Evolutionary conservation across 2,113 vertebrate species (phyloP), one percentile per base, ranked within the genome.

Genomic region (Microtus richardsoni): DNA sequence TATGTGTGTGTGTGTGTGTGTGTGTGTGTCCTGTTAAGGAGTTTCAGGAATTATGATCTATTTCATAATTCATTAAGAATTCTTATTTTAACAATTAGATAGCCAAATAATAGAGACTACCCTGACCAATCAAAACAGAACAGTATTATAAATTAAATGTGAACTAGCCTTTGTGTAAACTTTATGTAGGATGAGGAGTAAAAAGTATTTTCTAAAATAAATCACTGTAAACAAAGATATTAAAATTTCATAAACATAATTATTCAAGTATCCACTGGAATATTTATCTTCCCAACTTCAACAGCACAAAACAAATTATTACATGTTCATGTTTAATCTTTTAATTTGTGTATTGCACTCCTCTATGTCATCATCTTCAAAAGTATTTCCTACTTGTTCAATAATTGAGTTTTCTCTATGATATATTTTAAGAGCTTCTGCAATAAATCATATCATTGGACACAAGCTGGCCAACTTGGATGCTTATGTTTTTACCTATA

Each of bases 201-300:
- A 88, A 80, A 85, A 90, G 95, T 77, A 85, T 95, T 49, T 94
- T 93, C 96, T 87, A 95, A 5, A 91, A 83, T 79, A 93, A 33
- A 94, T 75, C 41, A 88, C 62, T 88, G 44, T 96, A 97, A 52
- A 68, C 7, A 98, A 75, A 97, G 96, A 98, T 68, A 88, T 62
- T 96, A 82, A 73, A 73, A 73, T 88, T 88, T 71, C 58, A 58
- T 88, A 58, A 47, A 96, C 89, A 82, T 2, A 78, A 74, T 41
- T 88, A 85, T 83, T 96, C 89, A 96, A 87, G 79, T 78, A 97
- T 93, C 94, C 93, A 89, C 73, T 97, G 92, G 96, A 92, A 93
- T 95, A 97, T 91, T 96, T 94, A 96, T 96, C 97, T 66, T 95
- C 96, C 84, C 88, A 97, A 89, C 96, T 97, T 93, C 62, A 79